phyloP scores from a whole-genome alignment of 2,113 vertebrate genomes.

The Panthera leo region DNA sequence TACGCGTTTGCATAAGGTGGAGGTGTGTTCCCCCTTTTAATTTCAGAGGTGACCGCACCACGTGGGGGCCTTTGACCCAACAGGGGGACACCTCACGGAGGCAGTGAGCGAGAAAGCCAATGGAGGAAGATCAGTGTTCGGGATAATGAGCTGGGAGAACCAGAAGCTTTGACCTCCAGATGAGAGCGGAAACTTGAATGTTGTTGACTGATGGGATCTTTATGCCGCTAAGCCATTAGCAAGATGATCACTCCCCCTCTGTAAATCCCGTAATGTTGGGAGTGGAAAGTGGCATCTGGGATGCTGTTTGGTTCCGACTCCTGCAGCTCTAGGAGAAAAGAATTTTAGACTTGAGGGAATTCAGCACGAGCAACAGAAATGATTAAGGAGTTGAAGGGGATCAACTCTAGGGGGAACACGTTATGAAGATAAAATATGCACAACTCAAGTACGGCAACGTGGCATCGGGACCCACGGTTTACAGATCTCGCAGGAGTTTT shows the following conservation, averaged over 20 bases:
- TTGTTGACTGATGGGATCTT: conserved; percentile 56
- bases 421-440: conserved; percentile 40
- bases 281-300: conserved; percentile 53
- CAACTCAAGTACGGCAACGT: not conserved
- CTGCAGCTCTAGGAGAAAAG: conserved; percentile 52
- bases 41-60: conserved; percentile 40
- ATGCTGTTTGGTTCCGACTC: conserved; percentile 56
- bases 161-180: conserved; percentile 59
- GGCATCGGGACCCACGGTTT: not conserved
- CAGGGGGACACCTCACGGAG: conserved; percentile 27
- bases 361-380: conserved; percentile 59
- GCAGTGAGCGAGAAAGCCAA: conserved; percentile 10
- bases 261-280: not conserved
- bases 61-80: conserved; percentile 46
- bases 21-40: not conserved
- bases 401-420: conserved; percentile 30
- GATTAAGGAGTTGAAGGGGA: conserved; percentile 54
- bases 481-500: not conserved
- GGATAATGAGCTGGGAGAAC: conserved; percentile 63
- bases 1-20: not conserved
- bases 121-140: conserved; percentile 24
- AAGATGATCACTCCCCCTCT: not conserved
- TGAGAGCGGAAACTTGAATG: conserved; percentile 44
- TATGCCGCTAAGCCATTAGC: conserved; percentile 4
- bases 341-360: conserved; percentile 65